phyloP scores from a whole-genome alignment of 2,797 vertebrate genomes.

The Kryptolebias ocellatus region DNA sequence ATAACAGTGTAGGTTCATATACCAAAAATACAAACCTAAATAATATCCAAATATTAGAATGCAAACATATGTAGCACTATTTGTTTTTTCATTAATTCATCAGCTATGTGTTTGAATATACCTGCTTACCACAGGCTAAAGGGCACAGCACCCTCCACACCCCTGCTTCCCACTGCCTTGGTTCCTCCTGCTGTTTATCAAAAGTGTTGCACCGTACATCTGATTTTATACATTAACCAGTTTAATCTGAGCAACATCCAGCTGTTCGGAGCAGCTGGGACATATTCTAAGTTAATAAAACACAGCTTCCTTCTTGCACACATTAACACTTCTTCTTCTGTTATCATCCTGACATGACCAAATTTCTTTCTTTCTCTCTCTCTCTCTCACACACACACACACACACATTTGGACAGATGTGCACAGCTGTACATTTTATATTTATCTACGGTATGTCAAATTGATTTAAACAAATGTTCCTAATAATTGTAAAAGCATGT shows the following conservation, averaged over 20 bases:
- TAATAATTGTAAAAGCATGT: slow-evolving; percentile 23
- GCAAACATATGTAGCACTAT: too few species aligned
- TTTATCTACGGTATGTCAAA: slow-evolving; percentile 54
- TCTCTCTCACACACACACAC: neutral
- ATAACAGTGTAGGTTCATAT: too few species aligned
- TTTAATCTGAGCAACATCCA: slow-evolving; percentile 64
- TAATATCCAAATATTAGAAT: too few species aligned
- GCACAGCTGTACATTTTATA: slow-evolving; percentile 56
- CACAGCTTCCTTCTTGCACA: slow-evolving; percentile 46
- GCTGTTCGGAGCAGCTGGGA: slow-evolving; percentile 69
- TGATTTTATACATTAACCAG: slow-evolving; percentile 38
- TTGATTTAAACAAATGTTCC: slow-evolving; percentile 43
- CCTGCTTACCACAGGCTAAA: too few species aligned
- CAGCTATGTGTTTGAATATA: too few species aligned
- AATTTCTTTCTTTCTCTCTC: slow-evolving; percentile 19
- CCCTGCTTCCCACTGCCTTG: neutral
- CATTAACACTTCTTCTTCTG: slow-evolving; percentile 46
- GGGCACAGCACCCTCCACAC: too few species aligned
- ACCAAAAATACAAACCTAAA: too few species aligned
- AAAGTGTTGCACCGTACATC: slow-evolving; percentile 44
- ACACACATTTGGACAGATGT: slow-evolving; percentile 61
- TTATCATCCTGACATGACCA: slow-evolving; percentile 28
- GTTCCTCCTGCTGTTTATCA: slow-evolving; percentile 19
- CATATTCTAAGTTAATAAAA: slow-evolving; percentile 63
- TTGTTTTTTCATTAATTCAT: too few species aligned